These are phyloP conservation scores for Steatocranus sp. DNA, from an alignment of 2,797 vertebrate species.

Conservation along the genomic window DNA sequence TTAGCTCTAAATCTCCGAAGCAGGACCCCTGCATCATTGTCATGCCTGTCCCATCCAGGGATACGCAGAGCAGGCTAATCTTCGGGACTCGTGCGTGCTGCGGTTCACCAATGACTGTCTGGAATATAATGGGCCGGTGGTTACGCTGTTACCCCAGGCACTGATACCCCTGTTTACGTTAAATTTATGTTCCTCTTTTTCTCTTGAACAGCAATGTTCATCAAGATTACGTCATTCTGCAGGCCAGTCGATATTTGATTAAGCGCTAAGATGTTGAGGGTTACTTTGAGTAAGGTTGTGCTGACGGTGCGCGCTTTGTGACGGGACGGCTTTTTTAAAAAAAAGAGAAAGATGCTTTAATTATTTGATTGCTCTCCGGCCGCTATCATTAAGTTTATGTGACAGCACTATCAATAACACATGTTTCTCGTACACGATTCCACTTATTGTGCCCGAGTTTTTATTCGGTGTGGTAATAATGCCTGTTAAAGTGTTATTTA, in stretches of 20 bases:
- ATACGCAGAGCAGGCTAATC: slow-evolving; percentile 34
- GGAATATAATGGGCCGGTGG: not conserved
- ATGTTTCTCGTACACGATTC: slow-evolving; percentile 27
- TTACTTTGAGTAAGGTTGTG: slow-evolving; percentile 73
- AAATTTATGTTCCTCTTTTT: slow-evolving; percentile 25
- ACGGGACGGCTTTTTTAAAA: not conserved
- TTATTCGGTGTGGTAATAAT: slow-evolving; percentile 19
- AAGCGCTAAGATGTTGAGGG: slow-evolving; percentile 80
- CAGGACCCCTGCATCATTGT: slow-evolving; percentile 31
- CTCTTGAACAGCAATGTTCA: slow-evolving; percentile 28
- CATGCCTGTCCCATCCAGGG: slow-evolving; percentile 64
- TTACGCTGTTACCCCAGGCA: not conserved
- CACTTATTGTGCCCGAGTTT: slow-evolving; percentile 4
- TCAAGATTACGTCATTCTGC: slow-evolving; percentile 94
- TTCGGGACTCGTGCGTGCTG: slow-evolving; percentile 34
- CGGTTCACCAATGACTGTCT: slow-evolving; percentile 24
- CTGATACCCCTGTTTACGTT: not conserved
- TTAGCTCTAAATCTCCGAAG: not conserved
- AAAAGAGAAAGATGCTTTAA: slow-evolving; percentile 54
- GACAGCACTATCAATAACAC: slow-evolving; percentile 59
- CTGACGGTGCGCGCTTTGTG: slow-evolving; percentile 78
- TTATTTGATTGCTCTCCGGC: slow-evolving; percentile 42
- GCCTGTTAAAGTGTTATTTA: not conserved
- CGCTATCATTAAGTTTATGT: slow-evolving; percentile 70
- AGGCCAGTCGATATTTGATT: slow-evolving; percentile 87